A percentile compares a stretch with the other conserved stretches of the same genome.
phyloP scores from a whole-genome alignment of 23 tunicate species.

The Halocynthia aurantium region DNA sequence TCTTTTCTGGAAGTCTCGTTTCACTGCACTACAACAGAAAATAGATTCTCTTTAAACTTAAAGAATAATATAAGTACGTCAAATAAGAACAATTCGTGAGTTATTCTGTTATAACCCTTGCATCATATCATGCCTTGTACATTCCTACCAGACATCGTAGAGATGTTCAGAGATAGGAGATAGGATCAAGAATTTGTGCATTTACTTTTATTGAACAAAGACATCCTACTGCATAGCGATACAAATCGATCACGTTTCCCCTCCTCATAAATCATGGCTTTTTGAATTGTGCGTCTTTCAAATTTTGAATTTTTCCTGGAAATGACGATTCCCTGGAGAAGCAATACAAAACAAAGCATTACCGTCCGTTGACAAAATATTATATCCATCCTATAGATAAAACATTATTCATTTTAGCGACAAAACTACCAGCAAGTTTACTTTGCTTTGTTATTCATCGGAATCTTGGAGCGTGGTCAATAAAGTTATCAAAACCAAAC shows the following conservation, averaged over 20 bases:
- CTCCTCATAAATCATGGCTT: background rate
- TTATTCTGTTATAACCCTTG: no score
- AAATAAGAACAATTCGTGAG: no score
- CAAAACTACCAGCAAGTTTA: background rate
- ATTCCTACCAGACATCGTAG: no score
- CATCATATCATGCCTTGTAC: no score
- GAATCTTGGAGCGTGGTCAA: background rate
- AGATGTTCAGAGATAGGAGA: no score
- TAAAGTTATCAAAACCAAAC: background rate
- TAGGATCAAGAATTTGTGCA: background rate
- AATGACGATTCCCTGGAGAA: slow-evolving; percentile 13
- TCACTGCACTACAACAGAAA: no score
- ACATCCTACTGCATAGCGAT: no score
- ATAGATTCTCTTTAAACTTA: no score
- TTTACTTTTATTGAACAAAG: background rate
- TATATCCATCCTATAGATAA: background rate
- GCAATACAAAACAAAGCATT: background rate
- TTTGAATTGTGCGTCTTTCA: slow-evolving; percentile 18
- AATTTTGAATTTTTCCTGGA: slow-evolving; percentile 20
- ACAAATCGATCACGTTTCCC: background rate
- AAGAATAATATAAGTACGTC: no score
- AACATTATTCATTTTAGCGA: background rate
- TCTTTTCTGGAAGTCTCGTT: no score
- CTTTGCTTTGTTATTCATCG: background rate
- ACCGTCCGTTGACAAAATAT: background rate